Evolutionary conservation across 2,888 invertebrate genomes (phyloP), one percentile per base, ranked within the genome.

Genomic region (Salticus scenicus): DNA sequence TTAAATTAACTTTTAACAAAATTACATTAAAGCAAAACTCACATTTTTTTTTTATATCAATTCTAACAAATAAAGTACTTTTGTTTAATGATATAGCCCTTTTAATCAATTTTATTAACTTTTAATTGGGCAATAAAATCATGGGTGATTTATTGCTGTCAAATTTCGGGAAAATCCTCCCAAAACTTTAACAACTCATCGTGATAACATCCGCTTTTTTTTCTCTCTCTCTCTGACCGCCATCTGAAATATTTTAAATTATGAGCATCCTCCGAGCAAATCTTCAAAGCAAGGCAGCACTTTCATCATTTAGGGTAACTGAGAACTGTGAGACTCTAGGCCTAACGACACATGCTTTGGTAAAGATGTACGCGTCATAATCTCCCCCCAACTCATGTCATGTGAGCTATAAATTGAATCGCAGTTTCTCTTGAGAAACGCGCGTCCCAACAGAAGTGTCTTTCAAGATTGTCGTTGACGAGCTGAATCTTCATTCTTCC

Each of bases 291-390:
- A 57, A 24, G 24, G 20, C 57, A 77, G 76, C 76, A 77, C 74
- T 81, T 81, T 72, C 81, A 70, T 69, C 81, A 66, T 57, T 63
- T 30, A 33, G 28, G 66, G 75, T 37, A 83, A 77, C 67, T 83
- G 83, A 83, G 83, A 83, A 83, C 83, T 83, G 83, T 83, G 83
- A 83, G 83, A 83, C 37, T 76, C 24, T 24, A 30, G 27, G 64
- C 51, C n/a, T 31, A 27, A 47, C 70, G 20, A 77, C 77, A 77
- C 47, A 76, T 82, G 76, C 64, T 70, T 33, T 71, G 42, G 81
- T 42, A 74, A 27, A 70, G 67, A 73, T 57, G 31, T 63, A n/a
- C 27, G 33, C 78, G 30, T 78, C 73, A 73, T 80, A 75, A 69
- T 82, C 72, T 82, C 75, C 47, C 33, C 72, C n/a, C 37, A 41